Evolutionary conservation across 2,888 invertebrate species (phyloP).

Genomic region (Noctua fimbriata): DNA sequence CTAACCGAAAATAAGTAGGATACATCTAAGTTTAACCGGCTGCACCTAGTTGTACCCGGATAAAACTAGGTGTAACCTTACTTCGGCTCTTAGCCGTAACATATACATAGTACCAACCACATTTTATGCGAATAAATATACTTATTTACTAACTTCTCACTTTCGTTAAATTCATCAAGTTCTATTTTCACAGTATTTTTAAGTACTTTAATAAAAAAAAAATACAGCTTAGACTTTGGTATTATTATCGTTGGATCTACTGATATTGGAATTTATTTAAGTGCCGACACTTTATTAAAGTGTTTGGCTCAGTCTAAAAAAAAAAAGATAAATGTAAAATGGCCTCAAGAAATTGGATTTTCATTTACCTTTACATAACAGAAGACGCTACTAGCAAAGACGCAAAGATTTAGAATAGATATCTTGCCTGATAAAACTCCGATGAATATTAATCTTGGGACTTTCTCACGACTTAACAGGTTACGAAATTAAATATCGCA

Average conservation of each 20-base stretch:
- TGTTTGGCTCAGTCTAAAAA: constrained; percentile 1
- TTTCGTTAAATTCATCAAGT: neutral
- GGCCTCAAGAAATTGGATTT: constrained; percentile 6
- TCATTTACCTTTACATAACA: neutral
- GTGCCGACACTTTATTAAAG: constrained; percentile 11
- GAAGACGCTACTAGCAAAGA: neutral
- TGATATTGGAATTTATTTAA: constrained; percentile 23
- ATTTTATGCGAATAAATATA: neutral
- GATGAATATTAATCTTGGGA: constrained; percentile 28
- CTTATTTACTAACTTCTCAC: neutral
- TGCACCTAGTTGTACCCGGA: too few species aligned
- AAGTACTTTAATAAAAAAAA: neutral
- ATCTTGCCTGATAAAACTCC: neutral
- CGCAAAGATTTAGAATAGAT: neutral
- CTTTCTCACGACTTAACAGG: constrained; percentile 25
- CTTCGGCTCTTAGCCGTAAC: too few species aligned
- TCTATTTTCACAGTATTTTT: neutral
- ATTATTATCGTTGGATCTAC: constrained; percentile 6
- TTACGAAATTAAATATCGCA: constrained; percentile 40
- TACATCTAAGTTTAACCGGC: too few species aligned
- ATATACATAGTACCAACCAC: too few species aligned
- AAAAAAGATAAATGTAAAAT: constrained; percentile 6
- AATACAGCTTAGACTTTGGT: neutral
- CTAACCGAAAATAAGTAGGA: too few species aligned
- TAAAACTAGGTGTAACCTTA: too few species aligned